A percentile compares a stretch with the other conserved stretches of the same genome.
These are phyloP conservation scores for Ectemnius lituratus DNA, from an alignment of 2,888 invertebrate species.

Conservation along the genomic window DNA sequence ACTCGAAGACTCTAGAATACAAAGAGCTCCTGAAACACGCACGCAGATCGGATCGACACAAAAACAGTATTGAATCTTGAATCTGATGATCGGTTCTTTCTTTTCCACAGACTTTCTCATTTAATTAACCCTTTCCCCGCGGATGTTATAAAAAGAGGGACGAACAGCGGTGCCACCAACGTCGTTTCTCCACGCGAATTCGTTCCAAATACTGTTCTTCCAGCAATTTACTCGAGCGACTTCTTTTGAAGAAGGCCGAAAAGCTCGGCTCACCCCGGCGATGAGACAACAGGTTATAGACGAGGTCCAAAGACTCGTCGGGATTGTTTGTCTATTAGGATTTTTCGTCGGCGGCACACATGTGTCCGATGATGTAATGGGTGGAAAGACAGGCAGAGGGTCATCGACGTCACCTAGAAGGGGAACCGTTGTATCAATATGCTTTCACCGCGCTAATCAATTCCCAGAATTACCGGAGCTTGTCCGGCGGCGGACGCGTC, in stretches of 20 bases:
- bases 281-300: background rate
- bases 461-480: constrained; percentile 32
- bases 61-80: too few relatives aligned
- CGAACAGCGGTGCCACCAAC: background rate
- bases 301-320: background rate
- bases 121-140: too few relatives aligned
- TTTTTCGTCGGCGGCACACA: background rate
- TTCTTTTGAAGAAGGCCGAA: constrained; percentile 5
- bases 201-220: background rate
- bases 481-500: background rate
- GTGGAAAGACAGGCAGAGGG: constrained; percentile 25
- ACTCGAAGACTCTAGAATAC: too few relatives aligned
- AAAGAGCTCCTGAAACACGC: too few relatives aligned
- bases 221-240: background rate
- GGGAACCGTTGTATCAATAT: constrained; percentile 49
- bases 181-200: background rate
- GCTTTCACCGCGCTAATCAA: constrained; percentile 36
- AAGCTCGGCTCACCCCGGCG: background rate
- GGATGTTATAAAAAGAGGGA: background rate
- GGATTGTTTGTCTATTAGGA: background rate
- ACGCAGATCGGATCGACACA: too few relatives aligned
- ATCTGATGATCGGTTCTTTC: background rate
- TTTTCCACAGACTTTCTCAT: background rate
- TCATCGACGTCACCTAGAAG: constrained; percentile 27
- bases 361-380: background rate